Evolutionary conservation across 1,140 invertebrate species (phyloP).

Genomic region (Drosophila eugracilis): DNA sequence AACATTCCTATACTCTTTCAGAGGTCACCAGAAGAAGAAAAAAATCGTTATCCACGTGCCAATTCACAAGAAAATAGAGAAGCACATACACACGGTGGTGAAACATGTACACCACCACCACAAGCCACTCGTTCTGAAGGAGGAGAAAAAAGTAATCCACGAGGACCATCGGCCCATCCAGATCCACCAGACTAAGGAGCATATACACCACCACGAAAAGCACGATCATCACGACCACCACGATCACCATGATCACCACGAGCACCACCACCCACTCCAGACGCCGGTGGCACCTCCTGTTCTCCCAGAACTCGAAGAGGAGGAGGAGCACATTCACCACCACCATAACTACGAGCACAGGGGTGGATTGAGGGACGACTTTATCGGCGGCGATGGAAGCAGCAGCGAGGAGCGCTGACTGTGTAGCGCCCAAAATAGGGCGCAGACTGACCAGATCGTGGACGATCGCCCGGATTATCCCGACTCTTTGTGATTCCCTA

Average conservation of each 20-base stretch:
- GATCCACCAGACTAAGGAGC: slow-evolving; percentile 78
- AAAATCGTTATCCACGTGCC: slow-evolving; percentile 84
- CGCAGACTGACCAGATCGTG: slow-evolving; percentile 37
- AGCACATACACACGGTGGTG: slow-evolving; percentile 79
- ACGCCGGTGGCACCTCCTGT: slow-evolving; percentile 6
- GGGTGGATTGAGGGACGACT: slow-evolving; percentile 50
- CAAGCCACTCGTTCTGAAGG: slow-evolving; percentile 82
- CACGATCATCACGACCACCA: slow-evolving; percentile 65
- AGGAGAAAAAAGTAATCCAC: slow-evolving; percentile 81
- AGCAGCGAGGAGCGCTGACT: slow-evolving; percentile 71
- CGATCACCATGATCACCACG: slow-evolving; percentile 59
- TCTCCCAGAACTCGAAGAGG: slow-evolving; percentile 44
- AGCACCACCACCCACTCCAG: slow-evolving; percentile 58
- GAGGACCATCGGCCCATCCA: slow-evolving; percentile 78
- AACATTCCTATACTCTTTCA: background rate
- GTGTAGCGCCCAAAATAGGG: slow-evolving; percentile 6
- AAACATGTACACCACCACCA: slow-evolving; percentile 84
- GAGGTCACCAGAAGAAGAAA: slow-evolving; percentile 78
- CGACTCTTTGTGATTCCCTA: slow-evolving; percentile 32
- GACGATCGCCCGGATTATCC: slow-evolving; percentile 34
- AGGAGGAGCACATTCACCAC: slow-evolving; percentile 80
- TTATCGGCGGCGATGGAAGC: slow-evolving; percentile 51
- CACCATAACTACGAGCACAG: slow-evolving; percentile 81
- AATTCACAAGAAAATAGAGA: slow-evolving; percentile 81
- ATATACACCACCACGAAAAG: slow-evolving; percentile 78